Percentiles rank a stretch among this genome's conserved stretches.
phyloP scores from a whole-genome alignment of 2,113 vertebrate species.

The Phasianus colchicus region DNA sequence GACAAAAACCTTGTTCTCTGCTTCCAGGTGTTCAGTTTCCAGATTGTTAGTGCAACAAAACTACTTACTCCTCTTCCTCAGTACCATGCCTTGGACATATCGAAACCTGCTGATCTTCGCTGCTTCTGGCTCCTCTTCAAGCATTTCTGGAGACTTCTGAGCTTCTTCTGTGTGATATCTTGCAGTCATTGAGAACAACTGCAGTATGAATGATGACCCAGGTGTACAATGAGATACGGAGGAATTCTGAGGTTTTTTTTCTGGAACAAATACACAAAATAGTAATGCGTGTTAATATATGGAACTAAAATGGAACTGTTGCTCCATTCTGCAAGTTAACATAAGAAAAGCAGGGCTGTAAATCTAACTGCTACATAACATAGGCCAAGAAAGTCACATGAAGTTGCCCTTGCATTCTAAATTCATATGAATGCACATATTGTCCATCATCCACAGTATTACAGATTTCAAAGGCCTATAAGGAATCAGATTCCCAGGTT shows the following conservation, averaged over 20 bases:
- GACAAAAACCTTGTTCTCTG: background rate
- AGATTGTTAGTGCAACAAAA: background rate
- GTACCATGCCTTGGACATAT: background rate
- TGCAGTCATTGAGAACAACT: background rate
- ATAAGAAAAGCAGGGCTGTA: background rate
- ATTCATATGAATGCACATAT: background rate
- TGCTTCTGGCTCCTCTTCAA: background rate
- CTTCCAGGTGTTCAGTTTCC: background rate
- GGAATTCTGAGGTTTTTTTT: constrained; percentile 25
- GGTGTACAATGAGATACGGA: background rate
- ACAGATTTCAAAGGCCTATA: background rate
- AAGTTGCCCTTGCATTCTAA: constrained; percentile 1
- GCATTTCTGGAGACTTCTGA: background rate
- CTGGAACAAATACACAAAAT: constrained; percentile 5
- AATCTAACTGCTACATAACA: constrained; percentile 19
- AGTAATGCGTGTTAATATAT: background rate
- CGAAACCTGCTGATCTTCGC: background rate
- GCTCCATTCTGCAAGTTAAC: background rate
- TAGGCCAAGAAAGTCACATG: background rate
- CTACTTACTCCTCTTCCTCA: background rate
- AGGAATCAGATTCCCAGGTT: background rate
- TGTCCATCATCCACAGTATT: background rate
- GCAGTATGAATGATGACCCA: constrained; percentile 9
- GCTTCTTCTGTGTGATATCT: background rate
- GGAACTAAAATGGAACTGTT: background rate